phyloP scores from a whole-genome alignment of 2,888 invertebrate genomes.

The Thecocarcelia acutangulata region DNA sequence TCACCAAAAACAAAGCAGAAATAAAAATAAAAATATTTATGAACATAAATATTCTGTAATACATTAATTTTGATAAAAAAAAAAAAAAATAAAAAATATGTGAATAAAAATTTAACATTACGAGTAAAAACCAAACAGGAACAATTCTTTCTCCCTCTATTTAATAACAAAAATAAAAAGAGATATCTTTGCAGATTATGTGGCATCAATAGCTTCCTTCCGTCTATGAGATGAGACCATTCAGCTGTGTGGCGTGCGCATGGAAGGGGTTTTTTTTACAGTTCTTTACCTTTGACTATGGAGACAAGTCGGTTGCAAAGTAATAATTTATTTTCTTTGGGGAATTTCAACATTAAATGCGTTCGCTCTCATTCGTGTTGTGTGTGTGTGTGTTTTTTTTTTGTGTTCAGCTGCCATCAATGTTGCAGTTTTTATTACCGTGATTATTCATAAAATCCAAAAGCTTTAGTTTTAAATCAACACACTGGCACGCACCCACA shows the following conservation, averaged over 20 bases:
- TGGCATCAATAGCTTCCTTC: conserved; percentile 42
- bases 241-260: not conserved
- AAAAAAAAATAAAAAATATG: conserved; percentile 44
- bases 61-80: conserved; percentile 60
- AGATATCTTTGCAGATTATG: conserved; percentile 34
- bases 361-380: conserved; percentile 40
- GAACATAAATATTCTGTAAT: conserved; percentile 63
- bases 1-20: conserved; percentile 24
- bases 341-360: conserved; percentile 68
- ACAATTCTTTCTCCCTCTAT: conserved; percentile 41
- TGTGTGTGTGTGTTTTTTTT: not conserved
- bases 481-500: conserved; percentile 44
- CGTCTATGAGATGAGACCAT: conserved; percentile 4
- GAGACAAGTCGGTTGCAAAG: conserved; percentile 23
- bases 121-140: conserved; percentile 25
- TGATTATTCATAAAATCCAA: conserved; percentile 65
- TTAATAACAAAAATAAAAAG: not conserved
- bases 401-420: conserved; percentile 46
- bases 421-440: conserved; percentile 71
- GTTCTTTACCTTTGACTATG: not conserved
- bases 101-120: conserved; percentile 57
- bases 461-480: conserved; percentile 57
- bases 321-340: conserved; percentile 70
- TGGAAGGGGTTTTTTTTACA: not conserved
- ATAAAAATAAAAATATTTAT: conserved; percentile 10